Conservation (phyloP, 2,888 invertebrate genomes). For the Parnassius orleans region DNA sequence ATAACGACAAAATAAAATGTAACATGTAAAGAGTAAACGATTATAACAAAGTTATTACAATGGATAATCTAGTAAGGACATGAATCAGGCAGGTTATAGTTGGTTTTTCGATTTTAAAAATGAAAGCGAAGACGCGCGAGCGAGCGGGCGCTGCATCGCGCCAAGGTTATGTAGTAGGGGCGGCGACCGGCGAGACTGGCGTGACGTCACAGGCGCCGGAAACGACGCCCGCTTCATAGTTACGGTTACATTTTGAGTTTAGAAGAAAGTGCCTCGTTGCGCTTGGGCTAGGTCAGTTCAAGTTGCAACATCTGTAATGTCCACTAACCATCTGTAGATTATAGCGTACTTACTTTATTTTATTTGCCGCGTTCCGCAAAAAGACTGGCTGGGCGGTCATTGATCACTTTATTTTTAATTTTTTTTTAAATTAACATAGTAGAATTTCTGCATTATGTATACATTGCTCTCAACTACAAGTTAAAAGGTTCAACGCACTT, state of each 20-base stretch:
- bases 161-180: conserved; percentile 73
- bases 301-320: conserved; percentile 33
- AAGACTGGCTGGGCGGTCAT: no score
- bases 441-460: no score
- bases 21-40: no score
- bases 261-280: conserved; percentile 71
- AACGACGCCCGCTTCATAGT: conserved; percentile 75
- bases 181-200: conserved; percentile 68
- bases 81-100: conserved; percentile 6
- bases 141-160: conserved; percentile 41
- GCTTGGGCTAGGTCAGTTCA: conserved; percentile 73
- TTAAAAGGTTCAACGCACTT: conserved; percentile 21
- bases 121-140: conserved; percentile 54
- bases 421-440: no score
- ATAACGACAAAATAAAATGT: no score
- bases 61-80: neutral
- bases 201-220: conserved; percentile 80
- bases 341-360: neutral
- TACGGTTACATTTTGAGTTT: conserved; percentile 79
- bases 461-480: conserved; percentile 16
- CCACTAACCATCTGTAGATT: neutral
- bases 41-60: no score
- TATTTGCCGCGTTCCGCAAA: neutral
- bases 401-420: no score
- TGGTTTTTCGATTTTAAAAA: conserved; percentile 44